A percentile compares a stretch with the other conserved stretches of the same genome.
phyloP scores from a whole-genome alignment of 2,888 invertebrate species.

The Encarsia formosa region DNA sequence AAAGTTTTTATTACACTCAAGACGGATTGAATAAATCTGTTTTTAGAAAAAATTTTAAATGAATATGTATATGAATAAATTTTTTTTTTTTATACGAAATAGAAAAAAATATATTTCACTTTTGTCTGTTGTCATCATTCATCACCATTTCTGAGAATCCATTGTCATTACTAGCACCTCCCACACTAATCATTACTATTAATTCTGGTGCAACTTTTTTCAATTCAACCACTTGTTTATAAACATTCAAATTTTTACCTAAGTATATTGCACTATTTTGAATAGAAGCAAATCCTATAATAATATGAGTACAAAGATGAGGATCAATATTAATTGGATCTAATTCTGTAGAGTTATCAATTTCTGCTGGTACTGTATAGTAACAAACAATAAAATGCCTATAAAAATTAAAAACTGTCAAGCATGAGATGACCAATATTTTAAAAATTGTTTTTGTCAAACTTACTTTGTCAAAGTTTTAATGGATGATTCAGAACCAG shows the following conservation, averaged over 20 bases:
- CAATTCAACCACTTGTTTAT: constrained; percentile 54
- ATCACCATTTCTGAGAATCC: constrained; percentile 72
- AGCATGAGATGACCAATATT: background rate
- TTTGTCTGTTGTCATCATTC: constrained; percentile 67
- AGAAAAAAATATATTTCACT: constrained; percentile 34
- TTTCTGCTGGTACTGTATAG: constrained; percentile 58
- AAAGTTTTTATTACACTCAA: constrained; percentile 55
- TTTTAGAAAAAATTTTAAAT: constrained; percentile 25
- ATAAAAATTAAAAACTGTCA: constrained; percentile 1
- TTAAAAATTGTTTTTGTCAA: background rate
- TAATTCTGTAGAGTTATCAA: constrained; percentile 48
- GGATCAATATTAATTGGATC: constrained; percentile 63
- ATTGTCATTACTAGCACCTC: constrained; percentile 53
- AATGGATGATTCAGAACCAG: constrained; percentile 16
- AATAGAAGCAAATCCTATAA: constrained; percentile 70
- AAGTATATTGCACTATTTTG: constrained; percentile 60
- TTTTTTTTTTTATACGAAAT: background rate
- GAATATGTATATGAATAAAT: background rate
- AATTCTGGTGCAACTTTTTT: constrained; percentile 62
- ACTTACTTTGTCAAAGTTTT: constrained; percentile 21
- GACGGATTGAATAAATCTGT: constrained; percentile 56
- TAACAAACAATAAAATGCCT: constrained; percentile 62
- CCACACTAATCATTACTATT: constrained; percentile 75
- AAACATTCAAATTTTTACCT: constrained; percentile 46
- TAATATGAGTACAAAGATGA: constrained; percentile 77